Evolutionary conservation across 2,113 vertebrate species (phyloP).

Genomic region (Saguinus midas): DNA sequence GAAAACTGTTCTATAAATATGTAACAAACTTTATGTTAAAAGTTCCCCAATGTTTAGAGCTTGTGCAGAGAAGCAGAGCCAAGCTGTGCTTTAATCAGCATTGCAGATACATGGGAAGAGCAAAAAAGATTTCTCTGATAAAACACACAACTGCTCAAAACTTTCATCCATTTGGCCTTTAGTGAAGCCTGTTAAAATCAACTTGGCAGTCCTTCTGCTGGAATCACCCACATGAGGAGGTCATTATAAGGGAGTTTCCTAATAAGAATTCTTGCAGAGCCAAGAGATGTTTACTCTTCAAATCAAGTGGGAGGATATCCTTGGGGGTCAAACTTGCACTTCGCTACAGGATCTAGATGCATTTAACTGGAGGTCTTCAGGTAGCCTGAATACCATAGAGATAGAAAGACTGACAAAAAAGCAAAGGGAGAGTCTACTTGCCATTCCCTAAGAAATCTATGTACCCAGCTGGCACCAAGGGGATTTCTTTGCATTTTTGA

Average conservation of each 20-base stretch:
- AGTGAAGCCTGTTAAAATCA: neutral
- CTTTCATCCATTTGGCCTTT: neutral
- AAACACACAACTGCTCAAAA: neutral
- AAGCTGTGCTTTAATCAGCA: neutral
- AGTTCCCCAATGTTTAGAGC: neutral
- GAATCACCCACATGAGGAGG: neutral
- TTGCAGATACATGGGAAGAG: neutral
- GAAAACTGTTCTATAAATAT: neutral
- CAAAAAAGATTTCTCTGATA: neutral
- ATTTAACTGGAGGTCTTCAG: neutral
- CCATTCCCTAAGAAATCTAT: neutral
- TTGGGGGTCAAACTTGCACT: neutral
- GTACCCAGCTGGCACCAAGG: neutral
- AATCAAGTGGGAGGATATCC: neutral
- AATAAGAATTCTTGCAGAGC: neutral
- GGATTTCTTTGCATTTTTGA: slow-evolving; percentile 22
- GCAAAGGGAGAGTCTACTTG: neutral
- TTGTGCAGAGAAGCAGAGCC: neutral
- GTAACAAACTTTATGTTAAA: neutral
- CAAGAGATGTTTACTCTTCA: neutral
- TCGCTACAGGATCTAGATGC: accelerated
- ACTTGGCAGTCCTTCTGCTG: neutral
- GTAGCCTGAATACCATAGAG: neutral
- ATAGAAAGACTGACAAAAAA: neutral
- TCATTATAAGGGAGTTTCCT: neutral